phyloP scores from a whole-genome alignment of 2,797 vertebrate genomes.

The Adrianichthys oophorus region DNA sequence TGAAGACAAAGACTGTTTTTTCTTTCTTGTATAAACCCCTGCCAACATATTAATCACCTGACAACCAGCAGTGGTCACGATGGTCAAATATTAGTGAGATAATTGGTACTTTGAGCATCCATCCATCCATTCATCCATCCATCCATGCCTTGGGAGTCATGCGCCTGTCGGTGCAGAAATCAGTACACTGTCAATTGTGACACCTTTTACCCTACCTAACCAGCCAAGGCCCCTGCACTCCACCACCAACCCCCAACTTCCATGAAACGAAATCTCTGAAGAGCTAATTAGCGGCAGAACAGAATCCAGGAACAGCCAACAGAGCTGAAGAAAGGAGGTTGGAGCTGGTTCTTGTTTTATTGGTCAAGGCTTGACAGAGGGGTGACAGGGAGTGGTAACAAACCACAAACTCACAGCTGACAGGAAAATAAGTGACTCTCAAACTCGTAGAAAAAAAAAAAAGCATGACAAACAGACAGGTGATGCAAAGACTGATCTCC shows the following conservation, averaged over 20 bases:
- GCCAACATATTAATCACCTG: slow-evolving; percentile 76
- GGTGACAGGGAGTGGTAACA: slow-evolving; percentile 88
- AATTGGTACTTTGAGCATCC: slow-evolving; percentile 28
- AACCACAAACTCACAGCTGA: slow-evolving; percentile 91
- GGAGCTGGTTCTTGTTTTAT: slow-evolving; percentile 77
- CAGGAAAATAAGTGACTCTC: slow-evolving; percentile 87
- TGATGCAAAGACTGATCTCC: slow-evolving; percentile 24
- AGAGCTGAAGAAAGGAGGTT: slow-evolving; percentile 91
- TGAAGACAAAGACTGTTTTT: slow-evolving; percentile 94
- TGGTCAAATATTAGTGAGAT: slow-evolving; percentile 55
- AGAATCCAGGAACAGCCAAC: slow-evolving; percentile 90
- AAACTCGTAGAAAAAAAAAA: slow-evolving; percentile 69
- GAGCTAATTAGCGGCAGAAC: slow-evolving; percentile 99
- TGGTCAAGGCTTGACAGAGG: slow-evolving; percentile 90
- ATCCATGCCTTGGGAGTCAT: slow-evolving; percentile 19
- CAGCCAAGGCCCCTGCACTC: slow-evolving; percentile 78
- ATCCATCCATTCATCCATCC: slow-evolving; percentile 30
- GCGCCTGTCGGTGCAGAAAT: slow-evolving; percentile 33
- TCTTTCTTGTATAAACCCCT: slow-evolving; percentile 81
- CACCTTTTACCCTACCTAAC: slow-evolving; percentile 47
- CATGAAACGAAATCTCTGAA: slow-evolving; percentile 99
- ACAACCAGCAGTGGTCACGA: slow-evolving; percentile 60
- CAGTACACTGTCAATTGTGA: slow-evolving; percentile 37
- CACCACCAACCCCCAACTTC: slow-evolving; percentile 67
- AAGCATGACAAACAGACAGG: slow-evolving; percentile 59